These are phyloP conservation scores for Phallusia fumigata DNA, from an alignment of 23 tunicate species.

Conservation along the genomic window DNA sequence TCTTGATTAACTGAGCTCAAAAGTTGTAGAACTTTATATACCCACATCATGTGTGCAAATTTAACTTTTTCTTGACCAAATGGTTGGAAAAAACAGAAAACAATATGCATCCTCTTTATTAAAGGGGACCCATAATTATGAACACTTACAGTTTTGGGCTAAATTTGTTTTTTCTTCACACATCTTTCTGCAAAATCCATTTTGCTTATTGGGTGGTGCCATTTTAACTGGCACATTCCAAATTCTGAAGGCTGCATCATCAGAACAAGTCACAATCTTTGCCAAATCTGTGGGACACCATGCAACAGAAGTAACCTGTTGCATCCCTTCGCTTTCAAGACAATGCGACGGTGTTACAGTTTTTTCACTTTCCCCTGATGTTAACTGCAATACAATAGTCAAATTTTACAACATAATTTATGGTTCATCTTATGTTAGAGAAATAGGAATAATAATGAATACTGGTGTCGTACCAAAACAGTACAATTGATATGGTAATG, in stretches of 20 bases:
- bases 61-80: too few relatives aligned
- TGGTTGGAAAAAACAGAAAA: too few relatives aligned
- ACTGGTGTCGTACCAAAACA: too few relatives aligned
- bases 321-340: slow-evolving; percentile 50
- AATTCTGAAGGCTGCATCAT: slow-evolving; percentile 66
- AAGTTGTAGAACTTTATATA: too few relatives aligned
- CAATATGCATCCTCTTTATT: too few relatives aligned
- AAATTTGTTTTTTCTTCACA: not conserved
- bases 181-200: not conserved
- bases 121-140: too few relatives aligned
- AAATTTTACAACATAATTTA: too few relatives aligned
- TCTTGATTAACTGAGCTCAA: too few relatives aligned
- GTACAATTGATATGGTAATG: too few relatives aligned
- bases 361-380: not conserved
- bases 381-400: not conserved
- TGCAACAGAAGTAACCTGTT: slow-evolving; percentile 74
- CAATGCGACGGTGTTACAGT: slow-evolving; percentile 5
- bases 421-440: too few relatives aligned
- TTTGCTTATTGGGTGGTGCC: not conserved
- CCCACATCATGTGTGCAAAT: too few relatives aligned
- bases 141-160: not conserved
- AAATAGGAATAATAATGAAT: too few relatives aligned
- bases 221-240: slow-evolving; percentile 47
- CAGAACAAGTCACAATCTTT: slow-evolving; percentile 81
- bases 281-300: slow-evolving; percentile 71